Base-by-base conservation (phyloP, 2,797 vertebrate species). In the Hippoglossus hippoglossus region DNA sequence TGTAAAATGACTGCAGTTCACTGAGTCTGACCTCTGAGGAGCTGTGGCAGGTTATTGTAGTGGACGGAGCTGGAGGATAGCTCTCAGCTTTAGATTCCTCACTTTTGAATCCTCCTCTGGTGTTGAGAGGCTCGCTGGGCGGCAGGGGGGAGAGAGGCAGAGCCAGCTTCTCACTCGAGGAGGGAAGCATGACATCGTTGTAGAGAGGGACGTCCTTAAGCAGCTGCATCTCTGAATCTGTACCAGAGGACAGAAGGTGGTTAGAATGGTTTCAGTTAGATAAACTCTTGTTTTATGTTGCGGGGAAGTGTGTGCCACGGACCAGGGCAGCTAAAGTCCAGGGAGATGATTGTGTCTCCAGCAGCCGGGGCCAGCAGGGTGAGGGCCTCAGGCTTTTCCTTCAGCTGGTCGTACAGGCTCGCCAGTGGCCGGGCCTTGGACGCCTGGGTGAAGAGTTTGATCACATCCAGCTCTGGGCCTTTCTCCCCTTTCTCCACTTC, bases 121-220 rank as follows among this genome's bases (percentile, higher is more conserved):
- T 89, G 52, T 94, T 90, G 72, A 95, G 91, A 50, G 94, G 93
- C 90, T 97, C 96, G 82, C 92, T 77, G 92, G 92, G 91, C 68
- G 95, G 92, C 71, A 97, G 92, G 74, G 96, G 94, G 81, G 97
- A 96, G 89, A 98, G 92, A 55, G 91, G 86, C 71, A 93, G 82
- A 65, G 94, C 92, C 87, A 97, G 86, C 84, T 96, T 96, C 84
- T 96, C 95, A 82, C 92, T 95, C 75, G 95, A 95, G 73, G 97
- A 95, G 67, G 97, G 97, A 81, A 99, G 95, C 97, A 99, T 99
- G 71, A 99, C 97, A 75, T 99, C 98, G 0, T 97, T 99, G 94
- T 98, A 99, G 73, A 99, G 93, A 60, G 97, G 96, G 67, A 95
- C 95, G 52, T 98, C 97, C 75, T 95, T 94, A 89, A 94, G 90